These are phyloP conservation scores for Sceloporus undulatus DNA, from an alignment of 2,113 vertebrate genomes.

Conservation along the genomic window DNA sequence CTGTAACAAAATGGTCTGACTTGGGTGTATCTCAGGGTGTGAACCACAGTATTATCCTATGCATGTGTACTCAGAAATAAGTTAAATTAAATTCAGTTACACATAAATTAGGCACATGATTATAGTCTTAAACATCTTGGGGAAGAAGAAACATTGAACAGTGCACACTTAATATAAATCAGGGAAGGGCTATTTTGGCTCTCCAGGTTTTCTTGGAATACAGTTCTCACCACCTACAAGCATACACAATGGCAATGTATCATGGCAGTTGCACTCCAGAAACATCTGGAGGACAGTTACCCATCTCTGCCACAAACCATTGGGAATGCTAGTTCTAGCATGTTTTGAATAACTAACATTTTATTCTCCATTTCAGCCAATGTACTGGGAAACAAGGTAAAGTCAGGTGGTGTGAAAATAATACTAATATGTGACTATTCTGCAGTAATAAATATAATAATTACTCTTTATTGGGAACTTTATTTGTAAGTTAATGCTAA, in stretches of 20 bases:
- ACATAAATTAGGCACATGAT: neutral
- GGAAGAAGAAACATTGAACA: conserved; percentile 15
- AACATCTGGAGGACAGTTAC: too few species aligned
- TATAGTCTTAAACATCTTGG: conserved; percentile 5
- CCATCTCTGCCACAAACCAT: neutral
- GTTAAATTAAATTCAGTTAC: neutral
- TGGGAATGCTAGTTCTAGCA: conserved; percentile 16
- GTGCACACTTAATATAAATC: neutral
- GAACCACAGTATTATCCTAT: conserved; percentile 30
- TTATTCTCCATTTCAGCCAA: conserved; percentile 30
- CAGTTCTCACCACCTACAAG: neutral
- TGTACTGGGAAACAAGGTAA: neutral
- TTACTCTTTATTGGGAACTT: neutral
- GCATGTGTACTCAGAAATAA: neutral
- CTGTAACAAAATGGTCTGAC: neutral
- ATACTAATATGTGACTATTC: neutral
- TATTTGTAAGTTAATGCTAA: neutral
- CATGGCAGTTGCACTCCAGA: neutral
- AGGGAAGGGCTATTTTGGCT: neutral
- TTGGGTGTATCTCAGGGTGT: neutral
- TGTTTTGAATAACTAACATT: conserved; percentile 27
- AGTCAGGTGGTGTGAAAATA: neutral
- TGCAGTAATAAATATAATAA: neutral
- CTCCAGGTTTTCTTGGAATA: neutral
- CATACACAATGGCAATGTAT: neutral